Evolutionary conservation across 1,140 invertebrate species (phyloP).

Genomic region (Spodoptera litura): DNA sequence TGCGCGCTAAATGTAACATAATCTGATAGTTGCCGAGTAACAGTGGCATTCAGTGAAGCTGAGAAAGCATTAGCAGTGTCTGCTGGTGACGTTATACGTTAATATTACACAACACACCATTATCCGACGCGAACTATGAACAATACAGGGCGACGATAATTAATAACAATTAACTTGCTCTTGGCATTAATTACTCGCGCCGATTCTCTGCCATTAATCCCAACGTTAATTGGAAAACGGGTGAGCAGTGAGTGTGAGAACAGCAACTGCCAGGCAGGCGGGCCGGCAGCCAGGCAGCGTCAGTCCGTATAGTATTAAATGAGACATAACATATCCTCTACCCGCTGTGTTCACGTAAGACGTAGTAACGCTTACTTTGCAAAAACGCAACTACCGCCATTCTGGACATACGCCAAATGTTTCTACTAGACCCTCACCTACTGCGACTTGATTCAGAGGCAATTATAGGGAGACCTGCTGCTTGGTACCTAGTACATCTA

Average conservation of each 20-base stretch:
- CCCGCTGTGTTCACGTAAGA: constrained; percentile 11
- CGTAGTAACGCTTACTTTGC: constrained; percentile 19
- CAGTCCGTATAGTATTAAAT: not conserved
- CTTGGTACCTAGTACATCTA: too few species aligned
- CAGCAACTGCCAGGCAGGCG: not conserved
- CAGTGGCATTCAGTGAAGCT: not conserved
- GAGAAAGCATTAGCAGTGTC: not conserved
- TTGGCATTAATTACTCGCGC: constrained; percentile 36
- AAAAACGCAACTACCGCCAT: constrained; percentile 19
- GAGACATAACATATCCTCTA: constrained; percentile 9
- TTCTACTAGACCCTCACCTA: not conserved
- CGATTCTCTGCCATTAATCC: constrained; percentile 29
- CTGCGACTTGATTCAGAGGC: too few species aligned
- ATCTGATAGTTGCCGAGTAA: not conserved
- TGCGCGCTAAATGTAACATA: not conserved
- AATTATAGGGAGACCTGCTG: too few species aligned
- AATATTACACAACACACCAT: constrained; percentile 23
- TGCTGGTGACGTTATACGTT: constrained; percentile 1
- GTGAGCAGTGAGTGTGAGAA: constrained; percentile 6
- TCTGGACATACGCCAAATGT: constrained; percentile 39
- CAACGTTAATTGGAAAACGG: constrained; percentile 24
- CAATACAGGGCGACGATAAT: constrained; percentile 27
- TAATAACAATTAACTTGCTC: constrained; percentile 37
- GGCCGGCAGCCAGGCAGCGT: not conserved
- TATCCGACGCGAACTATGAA: constrained; percentile 19